A percentile compares a stretch with the other conserved stretches of the same genome.
These are phyloP conservation scores for Oenanthe melanoleuca DNA, from an alignment of 2,113 vertebrate genomes.

Conservation along the genomic window DNA sequence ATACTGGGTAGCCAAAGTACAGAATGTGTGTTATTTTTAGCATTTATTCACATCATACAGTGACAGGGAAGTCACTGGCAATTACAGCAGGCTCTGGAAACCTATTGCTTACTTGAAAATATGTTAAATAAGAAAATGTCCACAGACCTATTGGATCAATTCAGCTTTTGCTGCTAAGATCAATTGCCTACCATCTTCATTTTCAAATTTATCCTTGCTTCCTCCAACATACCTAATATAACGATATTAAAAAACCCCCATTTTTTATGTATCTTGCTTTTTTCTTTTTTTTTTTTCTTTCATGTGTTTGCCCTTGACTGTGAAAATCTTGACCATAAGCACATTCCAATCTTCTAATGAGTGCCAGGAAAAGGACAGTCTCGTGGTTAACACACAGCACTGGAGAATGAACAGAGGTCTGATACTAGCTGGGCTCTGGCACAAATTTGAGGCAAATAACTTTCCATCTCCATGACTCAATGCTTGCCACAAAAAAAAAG, in stretches of 20 bases:
- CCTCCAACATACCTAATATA: neutral
- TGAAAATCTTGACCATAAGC: neutral
- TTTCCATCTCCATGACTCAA: neutral
- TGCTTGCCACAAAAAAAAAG: neutral
- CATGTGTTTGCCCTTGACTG: neutral
- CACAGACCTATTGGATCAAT: neutral
- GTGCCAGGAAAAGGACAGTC: neutral
- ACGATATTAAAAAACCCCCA: neutral
- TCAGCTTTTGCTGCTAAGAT: neutral
- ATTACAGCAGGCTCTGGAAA: neutral
- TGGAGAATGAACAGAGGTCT: neutral
- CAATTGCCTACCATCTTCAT: neutral
- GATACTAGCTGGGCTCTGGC: neutral
- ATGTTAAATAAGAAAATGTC: neutral
- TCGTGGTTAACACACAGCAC: neutral
- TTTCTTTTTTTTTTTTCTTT: neutral
- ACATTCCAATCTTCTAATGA: neutral
- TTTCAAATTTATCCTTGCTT: neutral
- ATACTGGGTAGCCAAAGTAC: neutral
- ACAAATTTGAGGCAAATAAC: neutral
- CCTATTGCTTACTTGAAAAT: neutral
- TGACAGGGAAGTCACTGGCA: neutral
- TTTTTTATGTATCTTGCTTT: neutral
- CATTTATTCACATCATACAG: neutral
- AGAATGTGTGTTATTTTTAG: neutral